Evolutionary conservation across 2,113 vertebrate genomes (phyloP).

Genomic region (Telmatochromis sp.): DNA sequence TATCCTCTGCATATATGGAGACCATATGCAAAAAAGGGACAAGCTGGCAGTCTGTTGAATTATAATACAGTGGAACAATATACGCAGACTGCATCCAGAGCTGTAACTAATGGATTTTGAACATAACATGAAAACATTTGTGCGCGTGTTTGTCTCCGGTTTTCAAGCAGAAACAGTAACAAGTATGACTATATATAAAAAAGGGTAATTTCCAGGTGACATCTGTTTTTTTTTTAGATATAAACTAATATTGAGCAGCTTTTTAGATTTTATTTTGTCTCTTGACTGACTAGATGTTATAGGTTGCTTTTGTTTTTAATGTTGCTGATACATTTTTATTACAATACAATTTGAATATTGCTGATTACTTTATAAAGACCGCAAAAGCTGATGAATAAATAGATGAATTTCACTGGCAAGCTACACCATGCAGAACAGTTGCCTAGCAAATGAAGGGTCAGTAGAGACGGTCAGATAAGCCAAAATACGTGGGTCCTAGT

Average conservation of each 20-base stretch:
- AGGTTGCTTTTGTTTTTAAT: not conserved
- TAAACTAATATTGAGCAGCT: not conserved
- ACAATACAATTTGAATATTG: not conserved
- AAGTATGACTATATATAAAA: not conserved
- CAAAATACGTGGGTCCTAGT: not conserved
- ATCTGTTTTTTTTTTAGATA: not conserved
- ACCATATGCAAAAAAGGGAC: slow-evolving; percentile 4
- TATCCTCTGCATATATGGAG: slow-evolving; percentile 25
- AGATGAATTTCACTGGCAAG: not conserved
- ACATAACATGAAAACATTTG: slow-evolving; percentile 8
- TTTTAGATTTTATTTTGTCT: not conserved
- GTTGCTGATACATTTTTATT: not conserved
- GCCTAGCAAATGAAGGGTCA: not conserved
- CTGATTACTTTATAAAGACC: not conserved
- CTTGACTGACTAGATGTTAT: not conserved
- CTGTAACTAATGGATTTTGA: slow-evolving; percentile 36
- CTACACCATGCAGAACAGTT: not conserved
- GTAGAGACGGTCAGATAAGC: not conserved
- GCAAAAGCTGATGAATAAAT: not conserved
- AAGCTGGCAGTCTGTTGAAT: not conserved
- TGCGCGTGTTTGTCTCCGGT: not conserved
- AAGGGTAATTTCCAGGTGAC: not conserved
- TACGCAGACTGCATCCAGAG: slow-evolving; percentile 8
- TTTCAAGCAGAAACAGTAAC: not conserved
- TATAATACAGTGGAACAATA: slow-evolving; percentile 17